These are phyloP conservation scores for Parasteatoda lunata DNA, from an alignment of 2,888 invertebrate species.

Conservation along the genomic window DNA sequence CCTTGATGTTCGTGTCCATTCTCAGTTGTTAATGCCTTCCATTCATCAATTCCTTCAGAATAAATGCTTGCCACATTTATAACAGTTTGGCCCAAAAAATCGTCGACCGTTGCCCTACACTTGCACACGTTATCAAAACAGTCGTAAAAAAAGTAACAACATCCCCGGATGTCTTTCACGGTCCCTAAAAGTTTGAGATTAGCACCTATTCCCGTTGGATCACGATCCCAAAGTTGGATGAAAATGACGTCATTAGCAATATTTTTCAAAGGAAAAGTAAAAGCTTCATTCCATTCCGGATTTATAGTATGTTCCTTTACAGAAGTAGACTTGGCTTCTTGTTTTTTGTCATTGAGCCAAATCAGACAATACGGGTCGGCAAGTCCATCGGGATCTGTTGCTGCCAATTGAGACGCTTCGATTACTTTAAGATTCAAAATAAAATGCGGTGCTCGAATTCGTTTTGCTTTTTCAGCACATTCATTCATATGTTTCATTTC, in stretches of 20 bases:
- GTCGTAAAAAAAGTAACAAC: slow-evolving; percentile 30
- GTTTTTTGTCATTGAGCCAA: slow-evolving; percentile 17
- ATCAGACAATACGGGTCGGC: slow-evolving; percentile 52
- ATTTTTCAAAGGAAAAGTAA: slow-evolving; percentile 17
- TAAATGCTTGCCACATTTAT: slow-evolving; percentile 21
- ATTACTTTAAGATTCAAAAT: slow-evolving; percentile 23
- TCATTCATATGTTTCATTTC: not conserved
- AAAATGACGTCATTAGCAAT: slow-evolving; percentile 9
- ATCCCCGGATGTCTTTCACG: slow-evolving; percentile 22
- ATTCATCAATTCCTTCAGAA: slow-evolving; percentile 45
- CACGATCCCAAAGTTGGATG: slow-evolving; percentile 53
- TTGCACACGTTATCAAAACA: slow-evolving; percentile 7
- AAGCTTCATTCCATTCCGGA: slow-evolving; percentile 50
- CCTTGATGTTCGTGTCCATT: not conserved
- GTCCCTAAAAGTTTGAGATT: slow-evolving; percentile 11
- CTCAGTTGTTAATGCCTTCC: slow-evolving; percentile 11
- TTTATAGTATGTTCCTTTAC: slow-evolving; percentile 30
- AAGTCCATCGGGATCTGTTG: slow-evolving; percentile 21
- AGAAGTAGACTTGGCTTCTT: not conserved
- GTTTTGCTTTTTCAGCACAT: slow-evolving; percentile 9
- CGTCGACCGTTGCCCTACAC: slow-evolving; percentile 21
- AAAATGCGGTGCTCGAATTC: slow-evolving; percentile 11
- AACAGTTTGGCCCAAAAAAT: slow-evolving; percentile 40
- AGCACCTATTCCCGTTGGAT: slow-evolving; percentile 20
- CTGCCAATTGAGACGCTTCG: slow-evolving; percentile 19